A percentile compares a stretch with the other conserved stretches of the same genome.
Evolutionary conservation across 2,113 vertebrate genomes (phyloP).

Genomic region (Ochotona princeps): DNA sequence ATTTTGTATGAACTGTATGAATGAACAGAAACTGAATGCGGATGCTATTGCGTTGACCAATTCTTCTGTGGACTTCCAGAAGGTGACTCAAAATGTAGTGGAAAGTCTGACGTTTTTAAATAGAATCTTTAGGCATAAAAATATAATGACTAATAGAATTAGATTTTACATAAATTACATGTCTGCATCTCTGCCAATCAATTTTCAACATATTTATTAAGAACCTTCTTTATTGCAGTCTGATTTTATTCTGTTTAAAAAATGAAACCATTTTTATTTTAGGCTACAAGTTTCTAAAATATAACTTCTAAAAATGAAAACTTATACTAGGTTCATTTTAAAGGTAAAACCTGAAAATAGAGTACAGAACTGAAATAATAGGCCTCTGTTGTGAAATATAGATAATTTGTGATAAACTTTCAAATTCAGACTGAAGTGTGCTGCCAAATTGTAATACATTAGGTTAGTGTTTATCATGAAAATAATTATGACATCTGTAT

Average conservation of each 20-base stretch:
- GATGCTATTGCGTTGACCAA: neutral
- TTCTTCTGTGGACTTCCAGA: neutral
- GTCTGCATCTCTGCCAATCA: constrained; percentile 28
- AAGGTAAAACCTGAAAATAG: constrained; percentile 79
- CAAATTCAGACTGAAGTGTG: constrained; percentile 80
- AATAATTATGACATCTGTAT: constrained; percentile 85
- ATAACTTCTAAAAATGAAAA: constrained; percentile 75
- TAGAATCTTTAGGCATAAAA: constrained; percentile 24
- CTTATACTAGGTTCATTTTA: constrained; percentile 66
- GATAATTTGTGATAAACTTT: constrained; percentile 81
- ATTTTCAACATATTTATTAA: constrained; percentile 41
- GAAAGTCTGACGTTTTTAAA: constrained; percentile 7
- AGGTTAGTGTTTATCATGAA: constrained; percentile 82
- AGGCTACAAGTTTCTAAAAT: constrained; percentile 68
- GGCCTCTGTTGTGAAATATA: constrained; percentile 83
- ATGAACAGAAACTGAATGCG: neutral
- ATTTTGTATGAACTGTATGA: neutral
- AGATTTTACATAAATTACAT: constrained; percentile 21
- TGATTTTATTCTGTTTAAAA: neutral
- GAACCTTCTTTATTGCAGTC: neutral
- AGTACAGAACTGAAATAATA: constrained; percentile 84
- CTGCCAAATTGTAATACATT: constrained; percentile 75
- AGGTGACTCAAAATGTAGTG: neutral
- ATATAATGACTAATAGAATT: neutral
- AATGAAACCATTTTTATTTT: constrained; percentile 29